Percentiles rank a stretch among this genome's conserved stretches.
Conservation (phyloP, 2,888 invertebrate genomes). For the Drosophila neotestacea region DNA sequence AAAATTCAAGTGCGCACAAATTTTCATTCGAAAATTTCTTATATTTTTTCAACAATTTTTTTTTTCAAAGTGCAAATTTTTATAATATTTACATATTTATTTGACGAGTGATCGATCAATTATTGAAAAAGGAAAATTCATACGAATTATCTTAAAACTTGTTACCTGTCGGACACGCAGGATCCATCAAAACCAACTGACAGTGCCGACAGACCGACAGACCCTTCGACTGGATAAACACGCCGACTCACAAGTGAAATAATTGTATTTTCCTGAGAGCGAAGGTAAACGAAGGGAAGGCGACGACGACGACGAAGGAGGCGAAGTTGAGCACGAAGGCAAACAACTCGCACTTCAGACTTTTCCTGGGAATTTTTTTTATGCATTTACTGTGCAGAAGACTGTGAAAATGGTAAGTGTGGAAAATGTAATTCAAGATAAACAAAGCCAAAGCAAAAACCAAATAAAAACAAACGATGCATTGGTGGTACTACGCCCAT, state of each 20-base stretch:
- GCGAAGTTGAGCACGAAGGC: slow-evolving; percentile 21
- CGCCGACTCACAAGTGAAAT: slow-evolving; percentile 2
- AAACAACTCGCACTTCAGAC: slow-evolving; percentile 25
- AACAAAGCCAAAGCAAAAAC: slow-evolving; percentile 9
- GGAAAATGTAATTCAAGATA: slow-evolving; percentile 22
- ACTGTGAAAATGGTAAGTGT: slow-evolving; percentile 60
- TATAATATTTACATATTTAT: not conserved
- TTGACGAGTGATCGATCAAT: not conserved
- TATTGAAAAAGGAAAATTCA: slow-evolving; percentile 25
- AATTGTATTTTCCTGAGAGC: slow-evolving; percentile 9
- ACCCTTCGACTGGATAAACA: slow-evolving; percentile 20
- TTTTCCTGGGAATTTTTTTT: slow-evolving; percentile 51
- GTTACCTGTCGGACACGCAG: slow-evolving; percentile 40
- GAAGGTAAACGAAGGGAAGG: not conserved
- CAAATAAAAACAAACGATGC: slow-evolving; percentile 21
- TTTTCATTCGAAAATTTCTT: not conserved
- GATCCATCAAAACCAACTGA: slow-evolving; percentile 40
- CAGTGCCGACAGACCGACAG: slow-evolving; percentile 5
- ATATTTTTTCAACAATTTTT: slow-evolving; percentile 7
- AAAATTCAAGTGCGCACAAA: slow-evolving; percentile 34
- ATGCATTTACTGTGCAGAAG: slow-evolving; percentile 34
- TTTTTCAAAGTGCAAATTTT: slow-evolving; percentile 36
- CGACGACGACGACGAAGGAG: slow-evolving; percentile 10
- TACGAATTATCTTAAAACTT: slow-evolving; percentile 21
- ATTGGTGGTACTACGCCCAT: slow-evolving; percentile 6